Percentiles rank a stretch among this genome's conserved stretches.
These are phyloP conservation scores for Aldrovandia affinis DNA, from an alignment of 2,797 vertebrate genomes.

Conservation along the genomic window DNA sequence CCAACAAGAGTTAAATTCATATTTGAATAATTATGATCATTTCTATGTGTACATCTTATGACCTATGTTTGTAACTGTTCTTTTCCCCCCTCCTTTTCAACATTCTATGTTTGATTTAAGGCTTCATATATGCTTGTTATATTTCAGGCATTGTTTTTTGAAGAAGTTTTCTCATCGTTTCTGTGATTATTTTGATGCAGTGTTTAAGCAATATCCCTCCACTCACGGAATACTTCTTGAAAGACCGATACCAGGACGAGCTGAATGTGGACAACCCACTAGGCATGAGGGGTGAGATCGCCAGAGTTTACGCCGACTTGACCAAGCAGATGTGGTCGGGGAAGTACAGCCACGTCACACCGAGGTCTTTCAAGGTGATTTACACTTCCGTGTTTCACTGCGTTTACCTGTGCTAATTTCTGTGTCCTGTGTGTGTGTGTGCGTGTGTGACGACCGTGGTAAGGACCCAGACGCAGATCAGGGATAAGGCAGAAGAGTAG, in stretches of 20 bases:
- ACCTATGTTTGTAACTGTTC: background rate
- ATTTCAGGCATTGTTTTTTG: background rate
- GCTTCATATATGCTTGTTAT: background rate
- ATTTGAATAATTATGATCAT: background rate
- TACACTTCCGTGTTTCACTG: background rate
- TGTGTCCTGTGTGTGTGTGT: constrained; percentile 23
- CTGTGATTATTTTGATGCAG: constrained; percentile 67
- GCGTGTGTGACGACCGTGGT: constrained; percentile 13
- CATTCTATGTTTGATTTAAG: background rate
- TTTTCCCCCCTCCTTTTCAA: background rate
- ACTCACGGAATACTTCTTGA: constrained; percentile 95
- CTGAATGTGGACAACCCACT: constrained; percentile 97
- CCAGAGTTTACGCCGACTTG: constrained; percentile 91
- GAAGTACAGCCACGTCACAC: constrained; percentile 94
- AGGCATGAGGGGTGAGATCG: constrained; percentile 98
- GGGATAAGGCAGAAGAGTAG: no score
- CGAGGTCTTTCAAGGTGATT: constrained; percentile 93
- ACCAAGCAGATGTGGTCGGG: constrained; percentile 97
- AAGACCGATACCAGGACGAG: constrained; percentile 93
- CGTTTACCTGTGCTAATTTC: background rate
- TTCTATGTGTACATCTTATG: background rate
- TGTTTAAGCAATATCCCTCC: constrained; percentile 97
- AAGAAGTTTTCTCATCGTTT: background rate
- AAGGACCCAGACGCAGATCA: no score
- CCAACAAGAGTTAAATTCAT: background rate